A percentile compares a stretch with the other conserved stretches of the same genome.
Conservation (phyloP, 1,140 invertebrate species). For the Pseudoatta argentina region DNA sequence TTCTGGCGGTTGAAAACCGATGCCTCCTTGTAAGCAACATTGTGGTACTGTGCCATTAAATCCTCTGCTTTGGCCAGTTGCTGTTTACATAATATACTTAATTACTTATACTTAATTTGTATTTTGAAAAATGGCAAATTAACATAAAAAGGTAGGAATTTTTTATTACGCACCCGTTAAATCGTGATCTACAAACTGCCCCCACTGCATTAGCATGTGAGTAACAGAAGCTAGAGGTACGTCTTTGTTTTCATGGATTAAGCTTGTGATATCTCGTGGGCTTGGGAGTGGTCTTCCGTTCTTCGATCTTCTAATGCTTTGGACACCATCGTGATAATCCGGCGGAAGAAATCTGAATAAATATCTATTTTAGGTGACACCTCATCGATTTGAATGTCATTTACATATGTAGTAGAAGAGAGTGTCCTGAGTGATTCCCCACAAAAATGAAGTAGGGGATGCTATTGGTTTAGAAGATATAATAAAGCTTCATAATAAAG, state of each 20-base stretch:
- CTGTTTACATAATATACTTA: constrained; percentile 64
- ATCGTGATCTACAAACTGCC: constrained; percentile 94
- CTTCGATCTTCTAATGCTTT: constrained; percentile 85
- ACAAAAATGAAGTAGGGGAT: no score
- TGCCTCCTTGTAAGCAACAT: constrained; percentile 90
- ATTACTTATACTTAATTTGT: neutral
- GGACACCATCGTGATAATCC: constrained; percentile 92
- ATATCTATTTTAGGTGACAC: no score
- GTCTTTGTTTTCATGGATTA: constrained; percentile 89
- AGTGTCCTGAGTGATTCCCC: no score
- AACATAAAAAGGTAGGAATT: neutral
- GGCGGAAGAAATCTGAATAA: constrained; percentile 89
- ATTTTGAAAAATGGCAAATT: neutral
- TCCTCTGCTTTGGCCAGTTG: constrained; percentile 87
- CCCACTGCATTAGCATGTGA: constrained; percentile 95
- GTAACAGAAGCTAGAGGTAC: constrained; percentile 87
- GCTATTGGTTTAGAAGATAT: no score
- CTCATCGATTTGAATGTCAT: no score
- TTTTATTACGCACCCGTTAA: constrained; percentile 87
- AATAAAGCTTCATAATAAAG: no score
- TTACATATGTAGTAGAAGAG: no score
- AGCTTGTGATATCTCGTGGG: constrained; percentile 89
- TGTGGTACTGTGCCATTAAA: constrained; percentile 93
- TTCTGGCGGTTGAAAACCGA: constrained; percentile 88
- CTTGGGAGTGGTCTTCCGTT: constrained; percentile 89